These are phyloP conservation scores for Pammene aurita DNA, from an alignment of 2,888 invertebrate genomes.

Conservation along the genomic window DNA sequence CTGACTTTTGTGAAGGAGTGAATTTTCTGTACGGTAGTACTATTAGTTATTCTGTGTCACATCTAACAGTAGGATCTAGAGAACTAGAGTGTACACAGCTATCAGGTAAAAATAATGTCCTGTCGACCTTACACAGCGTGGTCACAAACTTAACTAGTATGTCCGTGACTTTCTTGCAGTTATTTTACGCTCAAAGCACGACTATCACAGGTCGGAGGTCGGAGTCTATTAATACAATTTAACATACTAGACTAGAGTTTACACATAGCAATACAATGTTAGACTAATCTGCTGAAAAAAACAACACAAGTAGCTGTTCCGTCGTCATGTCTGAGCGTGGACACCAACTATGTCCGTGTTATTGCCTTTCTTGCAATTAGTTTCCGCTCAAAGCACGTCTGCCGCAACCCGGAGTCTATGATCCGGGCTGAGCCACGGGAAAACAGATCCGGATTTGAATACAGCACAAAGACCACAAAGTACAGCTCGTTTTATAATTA, in stretches of 20 bases:
- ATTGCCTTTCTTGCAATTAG: conserved; percentile 78
- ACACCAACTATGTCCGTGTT: conserved; percentile 53
- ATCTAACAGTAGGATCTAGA: too few relatives aligned
- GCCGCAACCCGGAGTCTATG: conserved; percentile 74
- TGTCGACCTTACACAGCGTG: too few relatives aligned
- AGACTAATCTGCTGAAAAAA: too few relatives aligned
- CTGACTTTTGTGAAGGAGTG: too few relatives aligned
- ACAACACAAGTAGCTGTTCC: too few relatives aligned
- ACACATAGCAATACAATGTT: too few relatives aligned
- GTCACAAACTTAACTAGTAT: conserved; percentile 43
- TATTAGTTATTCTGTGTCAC: too few relatives aligned
- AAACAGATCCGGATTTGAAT: conserved; percentile 65
- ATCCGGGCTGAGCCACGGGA: conserved; percentile 71
- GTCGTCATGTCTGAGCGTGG: not conserved
- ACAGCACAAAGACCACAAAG: conserved; percentile 35
- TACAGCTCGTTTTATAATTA: conserved; percentile 45
- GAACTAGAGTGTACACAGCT: too few relatives aligned
- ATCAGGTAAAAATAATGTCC: too few relatives aligned
- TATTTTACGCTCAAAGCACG: conserved; percentile 81
- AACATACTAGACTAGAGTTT: too few relatives aligned
- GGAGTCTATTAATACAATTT: too few relatives aligned
- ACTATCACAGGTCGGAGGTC: conserved; percentile 74
- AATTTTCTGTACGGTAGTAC: too few relatives aligned
- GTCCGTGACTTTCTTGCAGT: conserved; percentile 75
- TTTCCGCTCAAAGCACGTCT: conserved; percentile 81